Conservation (phyloP, 2,888 invertebrate genomes). For the Heliconius cydno region DNA sequence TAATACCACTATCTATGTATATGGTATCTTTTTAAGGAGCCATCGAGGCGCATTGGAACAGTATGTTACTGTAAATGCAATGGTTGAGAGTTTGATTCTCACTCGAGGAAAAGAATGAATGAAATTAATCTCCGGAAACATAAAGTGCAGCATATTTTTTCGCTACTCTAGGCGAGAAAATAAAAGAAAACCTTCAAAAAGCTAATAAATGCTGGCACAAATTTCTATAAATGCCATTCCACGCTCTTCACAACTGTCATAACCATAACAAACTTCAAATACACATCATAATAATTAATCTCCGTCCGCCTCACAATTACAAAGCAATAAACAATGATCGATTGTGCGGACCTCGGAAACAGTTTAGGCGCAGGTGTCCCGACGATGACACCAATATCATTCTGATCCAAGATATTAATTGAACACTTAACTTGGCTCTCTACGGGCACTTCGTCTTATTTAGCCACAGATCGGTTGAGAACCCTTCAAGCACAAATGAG, state of each 20-base stretch:
- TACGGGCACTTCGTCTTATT: constrained; percentile 5
- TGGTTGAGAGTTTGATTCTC: no score
- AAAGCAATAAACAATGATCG: constrained; percentile 26
- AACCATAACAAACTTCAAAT: neutral
- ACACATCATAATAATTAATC: constrained; percentile 1
- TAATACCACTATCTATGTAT: no score
- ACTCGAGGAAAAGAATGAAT: no score
- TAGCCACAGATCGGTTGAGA: constrained; percentile 8
- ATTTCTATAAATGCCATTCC: neutral
- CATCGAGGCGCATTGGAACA: neutral
- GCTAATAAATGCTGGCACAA: no score
- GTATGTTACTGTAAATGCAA: neutral
- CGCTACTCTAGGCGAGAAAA: neutral
- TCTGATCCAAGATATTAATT: constrained; percentile 18
- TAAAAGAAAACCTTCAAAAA: neutral
- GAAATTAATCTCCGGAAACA: no score
- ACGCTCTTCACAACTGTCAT: neutral
- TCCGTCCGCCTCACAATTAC: neutral
- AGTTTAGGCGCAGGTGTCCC: constrained; percentile 36
- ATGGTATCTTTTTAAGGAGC: no score
- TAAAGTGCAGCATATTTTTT: no score
- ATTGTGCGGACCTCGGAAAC: constrained; percentile 9
- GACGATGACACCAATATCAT: constrained; percentile 7
- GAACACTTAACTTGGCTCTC: neutral
- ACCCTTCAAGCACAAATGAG: neutral